Evolutionary conservation across 2,797 vertebrate species (phyloP).

Genomic region (Lycodopsis pacificus): DNA sequence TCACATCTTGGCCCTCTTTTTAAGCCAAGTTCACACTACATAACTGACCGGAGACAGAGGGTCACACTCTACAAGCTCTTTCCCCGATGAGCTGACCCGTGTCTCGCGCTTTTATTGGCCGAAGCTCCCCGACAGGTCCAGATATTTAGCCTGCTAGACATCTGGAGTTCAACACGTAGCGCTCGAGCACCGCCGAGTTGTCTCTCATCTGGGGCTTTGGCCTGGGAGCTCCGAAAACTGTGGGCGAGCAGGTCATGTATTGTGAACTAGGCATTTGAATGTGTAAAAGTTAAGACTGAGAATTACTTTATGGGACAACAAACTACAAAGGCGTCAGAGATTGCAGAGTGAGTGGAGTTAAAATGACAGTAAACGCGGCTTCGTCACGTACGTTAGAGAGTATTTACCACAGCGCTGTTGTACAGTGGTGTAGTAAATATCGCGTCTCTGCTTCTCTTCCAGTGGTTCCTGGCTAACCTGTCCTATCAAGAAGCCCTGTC

Average conservation of each 20-base stretch:
- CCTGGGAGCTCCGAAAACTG: not conserved
- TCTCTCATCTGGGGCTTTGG: not conserved
- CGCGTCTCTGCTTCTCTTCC: constrained; percentile 34
- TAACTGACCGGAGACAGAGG: not conserved
- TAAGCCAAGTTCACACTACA: not conserved
- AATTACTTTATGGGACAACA: not conserved
- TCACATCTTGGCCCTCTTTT: not conserved
- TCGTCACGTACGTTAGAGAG: not conserved
- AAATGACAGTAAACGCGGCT: not conserved
- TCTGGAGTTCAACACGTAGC: not conserved
- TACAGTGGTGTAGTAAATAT: not conserved
- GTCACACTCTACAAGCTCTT: not conserved
- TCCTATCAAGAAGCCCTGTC: constrained; percentile 97
- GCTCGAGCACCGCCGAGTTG: too few species aligned
- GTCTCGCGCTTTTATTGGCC: too few species aligned
- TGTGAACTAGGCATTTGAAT: too few species aligned
- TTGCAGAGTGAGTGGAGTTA: not conserved
- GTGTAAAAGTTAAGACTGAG: not conserved
- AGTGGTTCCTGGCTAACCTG: constrained; percentile 98
- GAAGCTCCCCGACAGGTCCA: not conserved
- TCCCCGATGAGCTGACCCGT: too few species aligned
- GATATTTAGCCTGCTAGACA: not conserved
- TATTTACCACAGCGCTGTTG: not conserved
- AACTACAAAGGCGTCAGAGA: not conserved
- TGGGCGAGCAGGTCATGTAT: too few species aligned